phyloP scores from a whole-genome alignment of 2,888 invertebrate genomes.

The Bellardia pandia region DNA sequence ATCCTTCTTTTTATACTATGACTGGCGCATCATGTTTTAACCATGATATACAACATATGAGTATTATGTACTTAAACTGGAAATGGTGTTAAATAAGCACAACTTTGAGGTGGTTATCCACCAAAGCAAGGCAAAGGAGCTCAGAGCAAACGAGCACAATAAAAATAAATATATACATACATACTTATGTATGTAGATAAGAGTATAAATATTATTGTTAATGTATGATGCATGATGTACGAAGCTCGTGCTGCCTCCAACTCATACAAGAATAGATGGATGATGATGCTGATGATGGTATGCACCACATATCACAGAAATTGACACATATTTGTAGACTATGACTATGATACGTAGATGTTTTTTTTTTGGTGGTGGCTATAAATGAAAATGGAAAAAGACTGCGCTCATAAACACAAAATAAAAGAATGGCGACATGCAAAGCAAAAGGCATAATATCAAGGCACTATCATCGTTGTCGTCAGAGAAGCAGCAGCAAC shows the following conservation, averaged over 20 bases:
- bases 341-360: slow-evolving; percentile 37
- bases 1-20: not conserved
- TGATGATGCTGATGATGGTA: slow-evolving; percentile 5
- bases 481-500: too few relatives aligned
- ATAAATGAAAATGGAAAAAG: slow-evolving; percentile 10
- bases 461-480: not conserved
- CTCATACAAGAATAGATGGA: slow-evolving; percentile 4
- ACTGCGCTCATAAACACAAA: not conserved
- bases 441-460: slow-evolving; percentile 17
- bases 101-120: slow-evolving; percentile 30
- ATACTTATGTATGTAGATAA: too few relatives aligned
- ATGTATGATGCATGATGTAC: slow-evolving; percentile 11
- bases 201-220: slow-evolving; percentile 42
- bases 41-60: not conserved
- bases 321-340: slow-evolving; percentile 62
- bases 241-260: not conserved
- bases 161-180: too few relatives aligned
- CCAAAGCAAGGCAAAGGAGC: slow-evolving; percentile 9
- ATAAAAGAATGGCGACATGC: not conserved
- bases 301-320: slow-evolving; percentile 49
- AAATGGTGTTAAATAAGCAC: slow-evolving; percentile 50
- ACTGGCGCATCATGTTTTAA: not conserved
- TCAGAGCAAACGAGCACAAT: slow-evolving; percentile 25
- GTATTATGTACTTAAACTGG: slow-evolving; percentile 12
- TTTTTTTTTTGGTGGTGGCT: not conserved